Evolutionary conservation across 2,888 invertebrate genomes (phyloP), one percentile per base, ranked within the genome.

Genomic region (Erynnis tages): DNA sequence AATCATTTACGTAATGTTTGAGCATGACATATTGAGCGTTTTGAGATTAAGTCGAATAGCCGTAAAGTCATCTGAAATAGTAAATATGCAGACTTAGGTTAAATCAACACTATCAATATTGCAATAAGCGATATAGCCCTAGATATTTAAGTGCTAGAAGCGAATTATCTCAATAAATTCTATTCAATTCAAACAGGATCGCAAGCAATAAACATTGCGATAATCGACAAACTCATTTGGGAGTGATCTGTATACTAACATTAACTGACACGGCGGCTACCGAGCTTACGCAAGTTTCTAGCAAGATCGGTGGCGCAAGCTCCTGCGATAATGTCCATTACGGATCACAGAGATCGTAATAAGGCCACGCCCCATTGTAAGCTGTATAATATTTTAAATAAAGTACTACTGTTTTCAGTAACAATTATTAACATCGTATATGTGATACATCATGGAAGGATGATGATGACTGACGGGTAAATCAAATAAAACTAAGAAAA

Each of bases 251-350:
- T 57, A 54, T 53, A 37, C 16, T 21, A 25, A 23, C 37, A 37
- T 37, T 37, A n/a, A 23, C 44, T 13, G 10, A 32, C 52, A 25
- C 34, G 47, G 66, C 62, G 57, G 71, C 81, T 82, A 75, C 76
- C 67, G 76, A 71, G 76, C 81, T 88, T 86, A 84, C 86, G 88
- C 87, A 88, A 88, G 82, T 80, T 81, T 79, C 74, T 76, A 77
- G 75, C 21, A 82, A 71, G 77, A 75, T 77, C 71, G 75, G 71
- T 82, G 80, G 76, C 79, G 81, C 76, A 82, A 82, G 72, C 68
- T 79, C 79, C 82, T 13, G 1, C 23, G 16, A 11, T 1, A 21
- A 38, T 7, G 10, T 5, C 8, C 14, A 35, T 35, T n/a, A 34
- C 21, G 10, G 35, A 10, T 29, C 5, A 19, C 3, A 37, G 5